A percentile compares a stretch with the other conserved stretches of the same genome.
Conservation (phyloP, 2,113 vertebrate species). For the Gadus chalcogrammus region DNA sequence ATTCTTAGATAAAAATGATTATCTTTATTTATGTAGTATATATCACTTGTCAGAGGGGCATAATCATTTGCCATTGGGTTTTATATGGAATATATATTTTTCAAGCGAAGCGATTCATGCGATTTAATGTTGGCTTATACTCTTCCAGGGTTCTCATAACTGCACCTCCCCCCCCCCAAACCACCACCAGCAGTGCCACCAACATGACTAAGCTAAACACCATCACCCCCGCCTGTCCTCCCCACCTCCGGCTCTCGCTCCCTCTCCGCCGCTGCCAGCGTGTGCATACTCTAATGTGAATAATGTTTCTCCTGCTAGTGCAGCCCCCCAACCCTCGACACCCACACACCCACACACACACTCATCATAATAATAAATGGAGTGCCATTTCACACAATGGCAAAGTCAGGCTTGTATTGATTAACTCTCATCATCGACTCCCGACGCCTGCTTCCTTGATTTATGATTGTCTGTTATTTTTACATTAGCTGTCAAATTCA, state of each 20-base stretch:
- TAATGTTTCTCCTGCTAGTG: constrained; percentile 78
- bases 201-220: background rate
- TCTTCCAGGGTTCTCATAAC: too few species aligned
- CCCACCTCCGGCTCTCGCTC: background rate
- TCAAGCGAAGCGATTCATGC: background rate
- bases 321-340: constrained; percentile 15
- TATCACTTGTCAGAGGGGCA: background rate
- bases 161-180: too few species aligned
- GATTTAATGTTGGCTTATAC: too few species aligned
- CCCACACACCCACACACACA: background rate
- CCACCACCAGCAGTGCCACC: background rate
- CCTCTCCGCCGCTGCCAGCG: constrained; percentile 29
- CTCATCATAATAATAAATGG: constrained; percentile 87
- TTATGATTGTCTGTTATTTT: constrained; percentile 92
- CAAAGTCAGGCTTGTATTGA: constrained; percentile 92
- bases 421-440: constrained; percentile 93
- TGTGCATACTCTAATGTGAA: constrained; percentile 78
- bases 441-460: constrained; percentile 86
- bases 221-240: constrained; percentile 15
- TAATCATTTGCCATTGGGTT: background rate
- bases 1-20: too few species aligned
- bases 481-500: constrained; percentile 94
- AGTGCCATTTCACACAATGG: constrained; percentile 92
- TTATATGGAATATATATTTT: background rate
- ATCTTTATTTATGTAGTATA: too few species aligned